Evolutionary conservation across 1,140 invertebrate species (phyloP).

Genomic region (Plectrocnemia conspersa): DNA sequence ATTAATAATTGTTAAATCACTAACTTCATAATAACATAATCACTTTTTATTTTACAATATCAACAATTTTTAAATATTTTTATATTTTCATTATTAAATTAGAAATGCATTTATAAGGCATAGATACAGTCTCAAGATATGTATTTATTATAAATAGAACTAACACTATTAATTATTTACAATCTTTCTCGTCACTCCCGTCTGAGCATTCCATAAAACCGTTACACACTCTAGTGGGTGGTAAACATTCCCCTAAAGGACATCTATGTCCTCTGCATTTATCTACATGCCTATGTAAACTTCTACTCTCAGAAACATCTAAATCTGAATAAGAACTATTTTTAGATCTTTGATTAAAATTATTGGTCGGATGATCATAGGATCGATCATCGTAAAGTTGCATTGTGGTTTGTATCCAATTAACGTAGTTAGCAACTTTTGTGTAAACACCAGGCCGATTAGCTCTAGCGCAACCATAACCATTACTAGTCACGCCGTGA

Average conservation of each 20-base stretch:
- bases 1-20: too few species aligned
- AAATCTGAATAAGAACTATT: slow-evolving; percentile 37
- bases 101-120: too few species aligned
- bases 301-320: slow-evolving; percentile 46
- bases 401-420: slow-evolving; percentile 66
- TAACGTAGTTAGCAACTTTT: slow-evolving; percentile 72
- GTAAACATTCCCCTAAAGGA: slow-evolving; percentile 69
- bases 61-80: too few species aligned
- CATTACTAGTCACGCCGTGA: slow-evolving; percentile 78
- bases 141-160: slow-evolving; percentile 1
- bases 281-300: slow-evolving; percentile 39
- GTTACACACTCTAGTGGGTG: slow-evolving; percentile 66
- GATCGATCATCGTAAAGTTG: slow-evolving; percentile 32
- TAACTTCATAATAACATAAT: too few species aligned
- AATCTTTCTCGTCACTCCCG: slow-evolving; percentile 64
- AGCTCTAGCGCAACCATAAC: slow-evolving; percentile 78
- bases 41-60: too few species aligned
- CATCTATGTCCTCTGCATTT: slow-evolving; percentile 66
- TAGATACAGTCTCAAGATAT: too few species aligned
- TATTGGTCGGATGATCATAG: slow-evolving; percentile 24
- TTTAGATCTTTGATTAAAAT: slow-evolving; percentile 22
- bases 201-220: slow-evolving; percentile 72
- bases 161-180: slow-evolving; percentile 34
- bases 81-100: too few species aligned
- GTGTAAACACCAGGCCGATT: slow-evolving; percentile 85